Conservation (phyloP, 1,140 invertebrate genomes). For the Trichonephila inaurata region DNA sequence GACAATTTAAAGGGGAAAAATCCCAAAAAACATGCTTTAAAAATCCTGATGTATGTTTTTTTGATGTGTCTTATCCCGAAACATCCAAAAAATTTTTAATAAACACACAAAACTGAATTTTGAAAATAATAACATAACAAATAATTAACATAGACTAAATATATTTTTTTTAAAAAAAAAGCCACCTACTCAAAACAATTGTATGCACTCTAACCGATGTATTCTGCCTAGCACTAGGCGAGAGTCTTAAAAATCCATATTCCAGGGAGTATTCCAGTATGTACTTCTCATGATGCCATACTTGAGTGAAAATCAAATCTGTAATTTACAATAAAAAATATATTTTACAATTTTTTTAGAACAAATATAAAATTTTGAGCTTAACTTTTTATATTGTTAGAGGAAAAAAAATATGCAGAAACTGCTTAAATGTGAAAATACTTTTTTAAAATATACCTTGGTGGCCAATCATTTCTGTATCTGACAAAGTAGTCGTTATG, state of each 20-base stretch:
- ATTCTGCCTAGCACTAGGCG: constrained; percentile 89
- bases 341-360: no score
- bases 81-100: no score
- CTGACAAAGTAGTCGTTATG: constrained; percentile 67
- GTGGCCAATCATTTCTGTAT: constrained; percentile 73
- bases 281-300: constrained; percentile 94
- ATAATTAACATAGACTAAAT: neutral
- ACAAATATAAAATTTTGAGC: no score
- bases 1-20: no score
- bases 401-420: no score
- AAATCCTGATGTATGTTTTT: no score
- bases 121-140: neutral
- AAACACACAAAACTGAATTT: neutral
- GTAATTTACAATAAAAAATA: no score
- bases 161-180: neutral
- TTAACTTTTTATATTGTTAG: no score
- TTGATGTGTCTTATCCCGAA: no score
- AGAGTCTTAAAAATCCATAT: constrained; percentile 96
- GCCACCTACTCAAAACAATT: constrained; percentile 85
- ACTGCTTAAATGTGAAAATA: no score
- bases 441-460: constrained; percentile 35
- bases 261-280: constrained; percentile 99
- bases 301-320: constrained; percentile 80
- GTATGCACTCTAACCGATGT: constrained; percentile 96
- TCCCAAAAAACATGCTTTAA: no score